Percentiles rank a stretch among this genome's conserved stretches.
phyloP scores from a whole-genome alignment of 2,888 invertebrate genomes.

The Ectropis crepuscularia region DNA sequence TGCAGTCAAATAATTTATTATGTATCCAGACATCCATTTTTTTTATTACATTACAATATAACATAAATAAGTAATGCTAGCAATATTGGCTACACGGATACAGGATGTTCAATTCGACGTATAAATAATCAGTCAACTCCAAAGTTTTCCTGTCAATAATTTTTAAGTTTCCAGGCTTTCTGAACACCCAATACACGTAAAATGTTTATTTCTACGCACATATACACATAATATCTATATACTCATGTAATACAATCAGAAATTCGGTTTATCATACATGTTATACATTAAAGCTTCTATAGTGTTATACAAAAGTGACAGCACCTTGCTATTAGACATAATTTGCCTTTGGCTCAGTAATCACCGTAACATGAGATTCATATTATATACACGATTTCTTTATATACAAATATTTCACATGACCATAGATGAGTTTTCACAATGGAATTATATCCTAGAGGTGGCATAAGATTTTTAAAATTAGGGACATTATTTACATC shows the following conservation, averaged over 20 bases:
- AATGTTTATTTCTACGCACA: conserved; percentile 29
- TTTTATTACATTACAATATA: background rate
- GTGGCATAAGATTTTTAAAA: conserved; percentile 59
- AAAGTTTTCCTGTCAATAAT: too few species aligned
- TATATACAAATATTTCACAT: conserved; percentile 53
- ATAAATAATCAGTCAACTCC: too few species aligned
- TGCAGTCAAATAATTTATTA: conserved; percentile 1
- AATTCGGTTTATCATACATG: conserved; percentile 59
- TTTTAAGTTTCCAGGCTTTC: too few species aligned
- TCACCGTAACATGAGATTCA: conserved; percentile 64
- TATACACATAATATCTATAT: conserved; percentile 30
- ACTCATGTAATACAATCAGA: conserved; percentile 42
- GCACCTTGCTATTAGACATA: conserved; percentile 75
- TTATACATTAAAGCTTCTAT: conserved; percentile 67
- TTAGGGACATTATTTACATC: conserved; percentile 53
- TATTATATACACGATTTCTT: conserved; percentile 57
- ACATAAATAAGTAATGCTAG: conserved; percentile 7
- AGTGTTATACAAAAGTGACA: conserved; percentile 67
- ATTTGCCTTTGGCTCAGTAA: conserved; percentile 79
- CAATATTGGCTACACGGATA: conserved; percentile 36
- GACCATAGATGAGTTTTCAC: conserved; percentile 23
- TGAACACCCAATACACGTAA: conserved; percentile 32
- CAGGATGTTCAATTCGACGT: too few species aligned
- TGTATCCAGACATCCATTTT: background rate
- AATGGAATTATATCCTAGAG: conserved; percentile 47